Conservation (phyloP, 2,888 invertebrate species). For the Dioctria linearis region DNA sequence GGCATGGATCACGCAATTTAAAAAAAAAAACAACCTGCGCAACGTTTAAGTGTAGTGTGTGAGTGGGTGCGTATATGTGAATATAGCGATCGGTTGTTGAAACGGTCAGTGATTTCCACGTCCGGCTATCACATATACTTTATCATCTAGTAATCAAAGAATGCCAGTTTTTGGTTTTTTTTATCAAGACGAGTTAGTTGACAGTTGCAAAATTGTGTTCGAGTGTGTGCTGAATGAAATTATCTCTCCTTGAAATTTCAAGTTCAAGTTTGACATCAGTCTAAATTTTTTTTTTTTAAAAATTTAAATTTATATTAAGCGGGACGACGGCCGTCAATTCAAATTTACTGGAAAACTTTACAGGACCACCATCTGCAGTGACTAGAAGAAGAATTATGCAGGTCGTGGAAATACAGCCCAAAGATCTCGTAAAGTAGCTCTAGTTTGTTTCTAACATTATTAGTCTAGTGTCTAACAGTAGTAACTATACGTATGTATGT, state of each 20-base stretch:
- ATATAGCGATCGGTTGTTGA: too few species aligned
- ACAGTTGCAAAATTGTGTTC: neutral
- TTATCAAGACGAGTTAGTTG: slow-evolving; percentile 9
- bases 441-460: slow-evolving; percentile 16
- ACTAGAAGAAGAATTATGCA: slow-evolving; percentile 54
- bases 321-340: neutral
- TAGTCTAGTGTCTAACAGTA: neutral
- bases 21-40: too few species aligned
- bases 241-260: neutral
- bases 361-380: neutral
- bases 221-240: neutral
- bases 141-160: slow-evolving; percentile 26
- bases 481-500: too few species aligned
- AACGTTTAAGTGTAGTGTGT: too few species aligned
- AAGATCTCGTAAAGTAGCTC: slow-evolving; percentile 65
- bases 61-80: too few species aligned
- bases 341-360: slow-evolving; percentile 10
- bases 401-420: slow-evolving; percentile 65
- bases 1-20: too few species aligned
- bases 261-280: neutral
- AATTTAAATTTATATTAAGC: neutral
- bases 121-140: neutral
- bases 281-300: neutral
- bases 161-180: neutral
- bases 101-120: slow-evolving; percentile 16